phyloP scores from a whole-genome alignment of 2,888 invertebrate genomes.

The Coelinius sp. region DNA sequence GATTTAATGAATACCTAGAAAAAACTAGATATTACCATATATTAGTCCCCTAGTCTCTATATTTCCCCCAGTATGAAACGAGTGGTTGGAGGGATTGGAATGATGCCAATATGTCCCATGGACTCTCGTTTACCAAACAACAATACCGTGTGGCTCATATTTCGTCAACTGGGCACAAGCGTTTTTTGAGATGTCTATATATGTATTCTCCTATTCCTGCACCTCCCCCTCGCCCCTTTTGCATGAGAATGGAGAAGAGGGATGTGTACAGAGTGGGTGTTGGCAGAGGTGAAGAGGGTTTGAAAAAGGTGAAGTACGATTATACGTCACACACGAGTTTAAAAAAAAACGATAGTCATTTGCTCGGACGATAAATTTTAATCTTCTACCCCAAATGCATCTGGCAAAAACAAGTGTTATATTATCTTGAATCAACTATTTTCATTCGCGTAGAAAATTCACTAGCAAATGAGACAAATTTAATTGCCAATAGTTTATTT shows the following conservation, averaged over 20 bases:
- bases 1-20: too few species aligned
- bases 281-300: neutral
- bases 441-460: neutral
- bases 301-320: conserved; percentile 32
- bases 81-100: conserved; percentile 26
- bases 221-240: neutral
- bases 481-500: neutral
- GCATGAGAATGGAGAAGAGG: conserved; percentile 6
- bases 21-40: too few species aligned
- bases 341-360: conserved; percentile 51
- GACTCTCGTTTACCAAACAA: conserved; percentile 29
- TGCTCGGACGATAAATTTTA: conserved; percentile 51
- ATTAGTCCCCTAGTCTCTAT: too few species aligned
- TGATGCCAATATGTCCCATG: conserved; percentile 27
- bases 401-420: neutral
- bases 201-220: neutral
- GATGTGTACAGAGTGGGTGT: neutral
- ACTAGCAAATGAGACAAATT: neutral
- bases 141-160: conserved; percentile 31
- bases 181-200: conserved; percentile 12
- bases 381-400: conserved; percentile 30
- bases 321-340: conserved; percentile 26
- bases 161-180: conserved; percentile 12
- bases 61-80: too few species aligned
- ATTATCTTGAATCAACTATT: neutral